Evolutionary conservation across 2,888 invertebrate species (phyloP).

Genomic region (Eurytoma californica): DNA sequence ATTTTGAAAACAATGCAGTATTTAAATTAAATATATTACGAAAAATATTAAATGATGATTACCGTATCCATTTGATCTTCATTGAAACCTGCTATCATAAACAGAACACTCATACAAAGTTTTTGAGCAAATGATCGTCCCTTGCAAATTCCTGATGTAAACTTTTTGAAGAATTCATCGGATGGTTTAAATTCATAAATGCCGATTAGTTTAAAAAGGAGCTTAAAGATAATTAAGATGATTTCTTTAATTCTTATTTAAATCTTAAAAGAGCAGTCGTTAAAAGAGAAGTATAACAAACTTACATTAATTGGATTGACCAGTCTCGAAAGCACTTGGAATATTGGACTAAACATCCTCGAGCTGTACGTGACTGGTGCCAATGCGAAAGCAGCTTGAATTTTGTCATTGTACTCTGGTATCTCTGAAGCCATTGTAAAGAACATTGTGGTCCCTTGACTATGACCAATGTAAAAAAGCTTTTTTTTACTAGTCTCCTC

Average conservation of each 20-base stretch:
- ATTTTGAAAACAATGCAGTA: background rate
- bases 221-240: constrained; percentile 52
- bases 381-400: constrained; percentile 66
- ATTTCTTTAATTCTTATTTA: background rate
- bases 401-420: constrained; percentile 75
- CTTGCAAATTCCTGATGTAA: constrained; percentile 77
- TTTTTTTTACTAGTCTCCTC: constrained; percentile 73
- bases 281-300: background rate
- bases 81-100: constrained; percentile 80
- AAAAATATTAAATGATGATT: constrained; percentile 61
- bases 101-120: constrained; percentile 82
- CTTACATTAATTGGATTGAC: constrained; percentile 21
- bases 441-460: constrained; percentile 77
- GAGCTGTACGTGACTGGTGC: constrained; percentile 73
- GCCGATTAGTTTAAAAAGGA: constrained; percentile 55
- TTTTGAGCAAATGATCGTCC: constrained; percentile 77
- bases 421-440: constrained; percentile 72
- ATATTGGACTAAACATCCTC: constrained; percentile 52
- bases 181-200: constrained; percentile 80
- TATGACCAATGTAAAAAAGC: constrained; percentile 79
- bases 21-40: background rate
- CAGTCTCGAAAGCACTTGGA: constrained; percentile 31
- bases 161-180: constrained; percentile 65
- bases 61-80: constrained; percentile 68
- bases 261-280: background rate